Evolutionary conservation across 2,888 invertebrate genomes (phyloP), one percentile per base, ranked within the genome.

Genomic region (Andrena camellia): DNA sequence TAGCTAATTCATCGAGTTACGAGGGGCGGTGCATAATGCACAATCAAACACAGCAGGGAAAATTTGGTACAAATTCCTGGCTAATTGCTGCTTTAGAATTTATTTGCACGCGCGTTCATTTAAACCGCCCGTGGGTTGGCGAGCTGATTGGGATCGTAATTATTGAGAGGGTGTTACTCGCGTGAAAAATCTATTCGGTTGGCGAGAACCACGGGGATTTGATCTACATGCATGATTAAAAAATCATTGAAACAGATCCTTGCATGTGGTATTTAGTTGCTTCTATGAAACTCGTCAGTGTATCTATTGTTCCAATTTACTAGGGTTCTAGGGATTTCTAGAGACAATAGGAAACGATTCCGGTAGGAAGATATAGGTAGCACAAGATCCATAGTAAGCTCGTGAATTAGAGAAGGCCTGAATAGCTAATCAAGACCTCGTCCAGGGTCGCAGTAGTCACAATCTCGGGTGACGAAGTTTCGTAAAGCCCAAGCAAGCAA

Each of bases 1-100:
- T 17, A 20, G 3, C 17, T 54, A 26, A 54, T 63, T 72, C 26
- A 1, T n/a, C 2, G 10, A 33, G 2, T 13, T 2, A 1, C n/a
- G 5, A 31, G 2, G 5, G 2, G 13, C 1, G 4, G 8, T 48
- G 17, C 20, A 23, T 29, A 29, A 57, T 31, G 42, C n/a, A n/a
- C 2, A 50, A 10, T 69, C 29, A n/a, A 69, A 33, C 2, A 0
- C 13, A 57, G 10, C 23, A 10, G 23, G 57, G 13, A 0, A 20
- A 20, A 20, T 52, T 52, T 52, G 20, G 8, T 20, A 20, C 7
- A 52, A 52, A 20, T 52, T 52, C 23, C 54, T 23, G 20, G 54
- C 20, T 68, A 76, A 78, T 73, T 76, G 42, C 5, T 1, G 6
- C 29, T 50, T n/a, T 54, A 35, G 60, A 31, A 20, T n/a, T 31